Percentiles rank a stretch among this genome's conserved stretches.
Conservation (phyloP, 1,140 invertebrate species). For the Globodera rostochiensis region DNA sequence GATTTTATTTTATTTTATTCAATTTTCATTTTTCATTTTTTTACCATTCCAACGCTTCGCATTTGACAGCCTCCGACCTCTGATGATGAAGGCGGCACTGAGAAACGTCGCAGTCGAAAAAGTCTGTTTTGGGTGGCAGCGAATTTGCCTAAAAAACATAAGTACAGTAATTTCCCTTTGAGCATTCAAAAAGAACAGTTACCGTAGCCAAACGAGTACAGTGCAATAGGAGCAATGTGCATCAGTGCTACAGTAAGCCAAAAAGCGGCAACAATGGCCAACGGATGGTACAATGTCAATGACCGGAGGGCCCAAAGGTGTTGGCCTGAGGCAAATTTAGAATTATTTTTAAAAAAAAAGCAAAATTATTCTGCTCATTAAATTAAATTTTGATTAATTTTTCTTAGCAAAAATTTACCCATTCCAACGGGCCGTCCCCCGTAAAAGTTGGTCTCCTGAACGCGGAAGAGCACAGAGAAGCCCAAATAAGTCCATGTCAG, state of each 20-base stretch:
- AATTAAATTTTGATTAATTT: conserved; percentile 13
- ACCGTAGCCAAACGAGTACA: conserved; percentile 63
- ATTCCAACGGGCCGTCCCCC: conserved; percentile 59
- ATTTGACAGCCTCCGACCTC: conserved; percentile 4
- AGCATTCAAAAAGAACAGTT: conserved; percentile 44
- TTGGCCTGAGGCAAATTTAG: conserved; percentile 37
- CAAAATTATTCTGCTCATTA: too few relatives aligned
- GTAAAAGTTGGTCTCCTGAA: conserved; percentile 63
- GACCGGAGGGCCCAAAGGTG: conserved; percentile 36
- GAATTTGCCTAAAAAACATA: background rate
- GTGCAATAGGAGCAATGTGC: conserved; percentile 52
- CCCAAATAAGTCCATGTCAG: conserved; percentile 57
- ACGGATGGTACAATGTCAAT: conserved; percentile 48
- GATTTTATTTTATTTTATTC: background rate
- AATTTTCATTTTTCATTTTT: background rate
- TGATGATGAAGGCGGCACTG: background rate
- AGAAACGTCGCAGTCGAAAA: background rate
- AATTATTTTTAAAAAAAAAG: too few relatives aligned
- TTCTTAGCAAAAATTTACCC: conserved; percentile 42
- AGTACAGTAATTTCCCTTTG: conserved; percentile 1
- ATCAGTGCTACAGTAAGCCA: conserved; percentile 51
- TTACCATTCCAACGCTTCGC: conserved; percentile 25
- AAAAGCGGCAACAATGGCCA: conserved; percentile 45
- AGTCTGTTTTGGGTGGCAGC: conserved; percentile 5
- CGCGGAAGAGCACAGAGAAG: conserved; percentile 59